These are phyloP conservation scores for Sicus ferrugineus DNA, from an alignment of 2,888 invertebrate genomes.

Conservation along the genomic window DNA sequence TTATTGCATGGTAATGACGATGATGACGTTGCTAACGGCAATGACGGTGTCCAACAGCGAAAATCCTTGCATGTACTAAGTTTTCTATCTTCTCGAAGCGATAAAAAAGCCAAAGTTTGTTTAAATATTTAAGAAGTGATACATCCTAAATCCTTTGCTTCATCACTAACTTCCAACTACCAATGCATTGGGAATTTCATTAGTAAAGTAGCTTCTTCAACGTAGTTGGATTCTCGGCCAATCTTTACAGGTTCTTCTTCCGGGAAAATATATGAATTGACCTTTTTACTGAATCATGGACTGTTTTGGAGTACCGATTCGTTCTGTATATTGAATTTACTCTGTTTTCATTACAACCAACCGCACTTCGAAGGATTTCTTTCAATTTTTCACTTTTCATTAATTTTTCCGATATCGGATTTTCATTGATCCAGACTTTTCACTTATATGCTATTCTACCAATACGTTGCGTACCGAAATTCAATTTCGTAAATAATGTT, in stretches of 20 bases:
- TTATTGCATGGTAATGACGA: slow-evolving; percentile 46
- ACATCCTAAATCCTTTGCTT: background rate
- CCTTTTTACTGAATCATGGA: background rate
- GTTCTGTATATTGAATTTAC: background rate
- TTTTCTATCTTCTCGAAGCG: background rate
- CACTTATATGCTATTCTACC: slow-evolving; percentile 26
- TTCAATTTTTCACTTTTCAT: slow-evolving; percentile 10
- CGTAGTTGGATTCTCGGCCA: too few relatives aligned
- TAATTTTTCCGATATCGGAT: slow-evolving; percentile 32
- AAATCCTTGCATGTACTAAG: slow-evolving; percentile 12
- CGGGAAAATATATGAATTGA: background rate
- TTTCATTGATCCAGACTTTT: slow-evolving; percentile 14
- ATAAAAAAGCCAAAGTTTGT: background rate
- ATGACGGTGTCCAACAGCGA: background rate
- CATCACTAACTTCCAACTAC: background rate
- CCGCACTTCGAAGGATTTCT: slow-evolving; percentile 26
- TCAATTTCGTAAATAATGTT: slow-evolving; percentile 11
- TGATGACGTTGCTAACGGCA: background rate
- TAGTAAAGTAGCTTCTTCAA: too few relatives aligned
- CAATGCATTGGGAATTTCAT: too few relatives aligned
- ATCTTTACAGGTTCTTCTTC: too few relatives aligned
- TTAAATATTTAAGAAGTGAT: background rate
- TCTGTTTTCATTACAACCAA: background rate
- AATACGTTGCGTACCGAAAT: slow-evolving; percentile 7
- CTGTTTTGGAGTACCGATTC: background rate